Conservation (phyloP, 1,140 invertebrate genomes). For the Anadara kagoshimensis region DNA sequence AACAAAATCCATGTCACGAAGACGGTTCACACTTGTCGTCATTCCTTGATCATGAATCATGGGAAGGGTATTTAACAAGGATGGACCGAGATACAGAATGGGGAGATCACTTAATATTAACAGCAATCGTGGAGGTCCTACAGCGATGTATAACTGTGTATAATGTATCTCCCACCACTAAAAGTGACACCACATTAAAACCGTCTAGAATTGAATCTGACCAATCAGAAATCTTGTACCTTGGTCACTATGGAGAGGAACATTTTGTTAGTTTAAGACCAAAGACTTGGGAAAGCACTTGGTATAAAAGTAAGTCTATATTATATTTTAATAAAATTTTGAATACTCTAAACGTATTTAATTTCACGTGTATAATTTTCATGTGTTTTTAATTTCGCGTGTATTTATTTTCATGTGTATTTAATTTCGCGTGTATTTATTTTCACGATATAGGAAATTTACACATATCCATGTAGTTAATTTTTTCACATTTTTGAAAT, state of each 20-base stretch:
- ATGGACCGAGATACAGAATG: conserved; percentile 30
- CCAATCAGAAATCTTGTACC: conserved; percentile 10
- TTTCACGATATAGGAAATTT: too few species aligned
- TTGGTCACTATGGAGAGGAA: conserved; percentile 27
- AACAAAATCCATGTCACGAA: conserved; percentile 24
- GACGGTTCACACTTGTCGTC: conserved; percentile 34
- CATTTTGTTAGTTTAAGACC: conserved; percentile 35
- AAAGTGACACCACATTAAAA: conserved; percentile 1
- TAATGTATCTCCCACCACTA: neutral
- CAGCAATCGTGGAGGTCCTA: conserved; percentile 13
- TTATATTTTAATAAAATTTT: neutral
- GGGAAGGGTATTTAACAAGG: conserved; percentile 29
- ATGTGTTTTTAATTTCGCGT: too few species aligned
- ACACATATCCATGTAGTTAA: too few species aligned
- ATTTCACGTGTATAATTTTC: too few species aligned
- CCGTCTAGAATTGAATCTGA: neutral
- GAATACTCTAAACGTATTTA: too few species aligned
- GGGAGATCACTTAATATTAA: conserved; percentile 36
- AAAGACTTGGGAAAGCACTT: conserved; percentile 20
- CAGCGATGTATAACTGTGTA: conserved; percentile 16
- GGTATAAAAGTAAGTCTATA: conserved; percentile 25
- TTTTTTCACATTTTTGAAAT: too few species aligned
- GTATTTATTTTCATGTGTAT: too few species aligned
- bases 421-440: too few species aligned
- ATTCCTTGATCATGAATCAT: conserved; percentile 32